Percentiles rank a stretch among this genome's conserved stretches.
These are phyloP conservation scores for Gymnothorax reevesii DNA, from an alignment of 2,797 vertebrate genomes.

Conservation along the genomic window DNA sequence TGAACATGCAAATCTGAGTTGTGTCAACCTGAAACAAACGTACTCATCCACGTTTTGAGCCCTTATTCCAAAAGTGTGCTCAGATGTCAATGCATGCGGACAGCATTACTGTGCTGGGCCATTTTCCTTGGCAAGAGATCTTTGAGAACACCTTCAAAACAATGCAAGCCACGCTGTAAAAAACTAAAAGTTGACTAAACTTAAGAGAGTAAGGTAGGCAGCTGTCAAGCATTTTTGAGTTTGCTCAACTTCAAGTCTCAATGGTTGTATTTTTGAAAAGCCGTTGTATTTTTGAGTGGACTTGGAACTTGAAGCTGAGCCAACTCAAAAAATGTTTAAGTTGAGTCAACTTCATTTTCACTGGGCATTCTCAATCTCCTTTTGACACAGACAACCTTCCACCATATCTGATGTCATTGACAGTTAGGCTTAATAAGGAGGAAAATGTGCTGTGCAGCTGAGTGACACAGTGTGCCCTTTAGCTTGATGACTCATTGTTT, in stretches of 20 bases:
- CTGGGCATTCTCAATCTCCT: not conserved
- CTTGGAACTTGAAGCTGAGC: no score
- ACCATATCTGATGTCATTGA: not conserved
- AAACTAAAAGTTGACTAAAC: no score
- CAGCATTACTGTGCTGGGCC: not conserved
- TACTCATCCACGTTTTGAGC: not conserved
- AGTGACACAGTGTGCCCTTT: not conserved
- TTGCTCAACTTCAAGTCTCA: no score
- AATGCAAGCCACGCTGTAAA: not conserved
- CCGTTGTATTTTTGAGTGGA: no score
- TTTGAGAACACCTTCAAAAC: not conserved
- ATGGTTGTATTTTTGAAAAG: no score
- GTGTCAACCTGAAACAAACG: conserved; percentile 1
- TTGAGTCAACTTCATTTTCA: no score
- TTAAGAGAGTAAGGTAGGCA: no score
- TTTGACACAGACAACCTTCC: not conserved
- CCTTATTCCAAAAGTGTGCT: not conserved
- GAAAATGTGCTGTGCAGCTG: not conserved
- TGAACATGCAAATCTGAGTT: not conserved
- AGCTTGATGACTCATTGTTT: conserved; percentile 6
- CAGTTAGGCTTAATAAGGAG: not conserved
- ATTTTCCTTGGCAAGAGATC: not conserved
- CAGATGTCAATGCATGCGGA: not conserved
- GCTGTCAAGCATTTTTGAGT: no score
- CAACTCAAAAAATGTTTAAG: no score